Conservation (phyloP, 1,140 invertebrate genomes). For the Brachionus rotundiformis region DNA sequence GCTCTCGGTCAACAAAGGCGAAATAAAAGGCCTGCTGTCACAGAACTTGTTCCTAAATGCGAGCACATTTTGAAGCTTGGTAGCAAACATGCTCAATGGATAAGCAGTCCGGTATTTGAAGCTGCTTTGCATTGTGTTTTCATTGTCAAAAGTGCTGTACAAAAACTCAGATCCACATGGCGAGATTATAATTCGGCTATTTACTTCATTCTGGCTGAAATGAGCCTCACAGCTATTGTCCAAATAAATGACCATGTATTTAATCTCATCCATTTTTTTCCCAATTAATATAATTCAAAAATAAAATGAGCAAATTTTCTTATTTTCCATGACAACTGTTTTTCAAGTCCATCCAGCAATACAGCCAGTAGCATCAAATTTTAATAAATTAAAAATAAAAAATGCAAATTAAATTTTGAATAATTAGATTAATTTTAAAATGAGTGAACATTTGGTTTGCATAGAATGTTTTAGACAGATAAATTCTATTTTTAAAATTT, state of each 20-base stretch:
- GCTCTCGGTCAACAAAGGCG: conserved; percentile 12
- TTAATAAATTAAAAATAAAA: background rate
- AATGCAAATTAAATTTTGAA: background rate
- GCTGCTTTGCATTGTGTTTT: conserved; percentile 13
- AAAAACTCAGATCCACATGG: conserved; percentile 45
- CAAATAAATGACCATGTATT: conserved; percentile 49
- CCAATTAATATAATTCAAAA: background rate
- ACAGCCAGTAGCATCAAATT: background rate
- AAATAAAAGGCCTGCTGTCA: conserved; percentile 37
- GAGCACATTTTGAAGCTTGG: background rate
- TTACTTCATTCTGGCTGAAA: background rate
- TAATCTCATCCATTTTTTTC: conserved; percentile 34
- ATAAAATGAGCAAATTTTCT: background rate
- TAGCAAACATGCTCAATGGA: conserved; percentile 21
- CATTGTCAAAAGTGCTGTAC: background rate
- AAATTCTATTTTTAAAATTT: conserved; percentile 33
- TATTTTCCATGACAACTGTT: conserved; percentile 18
- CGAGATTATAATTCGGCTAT: conserved; percentile 1
- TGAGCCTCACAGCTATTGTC: conserved; percentile 47
- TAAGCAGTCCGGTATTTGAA: conserved; percentile 42
- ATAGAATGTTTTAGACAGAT: conserved; percentile 27
- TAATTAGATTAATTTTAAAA: background rate
- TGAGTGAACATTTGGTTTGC: conserved; percentile 36
- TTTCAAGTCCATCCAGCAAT: background rate
- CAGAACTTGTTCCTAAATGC: conserved; percentile 28